Conservation (phyloP, 1,140 invertebrate species). For the Procambarus virginalis region DNA sequence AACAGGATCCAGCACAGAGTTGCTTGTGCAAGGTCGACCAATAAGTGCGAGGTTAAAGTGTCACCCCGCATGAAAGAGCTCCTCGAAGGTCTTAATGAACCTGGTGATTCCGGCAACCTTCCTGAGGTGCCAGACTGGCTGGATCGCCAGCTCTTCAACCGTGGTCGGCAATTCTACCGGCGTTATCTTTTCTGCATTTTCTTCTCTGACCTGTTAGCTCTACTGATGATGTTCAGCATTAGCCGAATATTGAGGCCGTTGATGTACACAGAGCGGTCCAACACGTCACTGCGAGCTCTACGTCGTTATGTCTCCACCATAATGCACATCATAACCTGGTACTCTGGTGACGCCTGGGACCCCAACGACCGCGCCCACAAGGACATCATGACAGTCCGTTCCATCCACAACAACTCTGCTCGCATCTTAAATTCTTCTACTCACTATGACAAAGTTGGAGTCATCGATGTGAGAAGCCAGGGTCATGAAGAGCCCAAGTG, state of each 20-base stretch:
- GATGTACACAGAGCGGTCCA: conserved; percentile 75
- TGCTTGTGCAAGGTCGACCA: background rate
- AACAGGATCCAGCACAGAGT: background rate
- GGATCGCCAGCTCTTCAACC: conserved; percentile 34
- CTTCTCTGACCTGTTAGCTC: conserved; percentile 49
- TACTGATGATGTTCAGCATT: conserved; percentile 70
- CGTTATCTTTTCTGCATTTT: conserved; percentile 55
- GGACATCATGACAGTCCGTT: conserved; percentile 75
- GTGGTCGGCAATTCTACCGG: conserved; percentile 50
- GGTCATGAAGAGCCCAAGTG: conserved; percentile 22
- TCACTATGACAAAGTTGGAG: conserved; percentile 76
- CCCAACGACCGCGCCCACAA: conserved; percentile 73
- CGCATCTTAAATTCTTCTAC: conserved; percentile 71
- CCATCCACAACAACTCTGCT: conserved; percentile 74
- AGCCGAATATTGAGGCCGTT: conserved; percentile 73
- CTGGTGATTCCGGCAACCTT: conserved; percentile 53
- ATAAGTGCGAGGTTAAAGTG: background rate
- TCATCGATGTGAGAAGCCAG: conserved; percentile 72
- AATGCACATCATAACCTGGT: conserved; percentile 84
- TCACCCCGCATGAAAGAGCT: conserved; percentile 41
- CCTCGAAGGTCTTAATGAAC: conserved; percentile 38
- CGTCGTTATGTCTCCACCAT: conserved; percentile 84
- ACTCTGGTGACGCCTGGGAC: conserved; percentile 79
- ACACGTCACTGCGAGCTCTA: conserved; percentile 79
- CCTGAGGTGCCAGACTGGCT: conserved; percentile 50